These are phyloP conservation scores for Eumeta japonica DNA, from an alignment of 1,140 invertebrate species.

Conservation along the genomic window DNA sequence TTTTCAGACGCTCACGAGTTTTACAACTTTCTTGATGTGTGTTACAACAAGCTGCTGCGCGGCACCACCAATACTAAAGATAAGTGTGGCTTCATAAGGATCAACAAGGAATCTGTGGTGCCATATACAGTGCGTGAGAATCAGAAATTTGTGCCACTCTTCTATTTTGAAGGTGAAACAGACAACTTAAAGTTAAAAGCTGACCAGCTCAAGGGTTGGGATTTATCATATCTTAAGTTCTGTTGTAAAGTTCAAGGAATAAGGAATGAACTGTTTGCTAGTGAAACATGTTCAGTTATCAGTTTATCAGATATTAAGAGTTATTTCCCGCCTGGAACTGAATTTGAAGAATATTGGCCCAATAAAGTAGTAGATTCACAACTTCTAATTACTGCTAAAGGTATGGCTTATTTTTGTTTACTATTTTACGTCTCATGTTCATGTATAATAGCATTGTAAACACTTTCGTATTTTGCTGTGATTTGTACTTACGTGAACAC, in stretches of 20 bases:
- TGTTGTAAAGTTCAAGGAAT: conserved; percentile 93
- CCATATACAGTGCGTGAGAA: conserved; percentile 84
- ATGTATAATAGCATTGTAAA: no score
- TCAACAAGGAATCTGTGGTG: conserved; percentile 91
- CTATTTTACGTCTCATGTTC: no score
- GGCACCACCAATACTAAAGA: conserved; percentile 68
- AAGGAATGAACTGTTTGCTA: conserved; percentile 84
- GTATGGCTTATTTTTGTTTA: conserved; percentile 35
- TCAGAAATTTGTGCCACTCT: conserved; percentile 88
- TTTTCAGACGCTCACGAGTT: conserved; percentile 86
- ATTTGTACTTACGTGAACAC: no score
- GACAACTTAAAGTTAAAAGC: conserved; percentile 85
- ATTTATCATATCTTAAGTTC: conserved; percentile 88
- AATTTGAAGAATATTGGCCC: conserved; percentile 90
- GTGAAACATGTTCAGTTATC: conserved; percentile 84
- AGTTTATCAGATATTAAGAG: conserved; percentile 86
- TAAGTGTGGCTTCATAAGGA: conserved; percentile 89
- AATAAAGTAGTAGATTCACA: conserved; percentile 79
- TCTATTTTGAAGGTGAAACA: conserved; percentile 91
- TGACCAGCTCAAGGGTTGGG: conserved; percentile 84
- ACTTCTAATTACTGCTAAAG: conserved; percentile 66
- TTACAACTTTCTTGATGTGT: conserved; percentile 85
- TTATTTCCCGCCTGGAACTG: conserved; percentile 84
- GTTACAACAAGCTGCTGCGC: conserved; percentile 77
- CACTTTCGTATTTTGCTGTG: no score